phyloP scores from a whole-genome alignment of 2,113 vertebrate species.

The Actenoides lindsayi region DNA sequence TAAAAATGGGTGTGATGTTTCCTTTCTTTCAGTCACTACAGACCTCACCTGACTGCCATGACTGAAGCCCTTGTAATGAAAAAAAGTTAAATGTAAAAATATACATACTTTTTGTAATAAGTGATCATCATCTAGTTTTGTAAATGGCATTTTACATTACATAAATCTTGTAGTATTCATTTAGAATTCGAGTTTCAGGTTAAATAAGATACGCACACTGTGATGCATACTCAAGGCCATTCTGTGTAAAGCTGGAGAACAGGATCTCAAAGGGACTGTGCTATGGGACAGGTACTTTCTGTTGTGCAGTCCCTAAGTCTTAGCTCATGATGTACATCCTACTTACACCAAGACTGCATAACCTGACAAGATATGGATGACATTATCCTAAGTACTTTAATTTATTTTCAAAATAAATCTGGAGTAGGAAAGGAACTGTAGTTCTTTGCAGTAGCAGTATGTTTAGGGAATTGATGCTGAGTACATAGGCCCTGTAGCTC shows the following conservation, averaged over 20 bases:
- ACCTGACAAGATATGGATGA: background rate
- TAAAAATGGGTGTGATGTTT: too few species aligned
- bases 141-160: background rate
- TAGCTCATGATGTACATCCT: background rate
- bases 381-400: background rate
- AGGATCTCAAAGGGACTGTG: background rate
- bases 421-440: background rate
- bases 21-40: too few species aligned
- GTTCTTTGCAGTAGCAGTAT: background rate
- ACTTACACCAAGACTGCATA: background rate
- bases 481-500: background rate
- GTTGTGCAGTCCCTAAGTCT: background rate
- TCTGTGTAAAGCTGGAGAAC: background rate
- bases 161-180: background rate
- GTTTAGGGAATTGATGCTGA: background rate
- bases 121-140: rapidly evolving
- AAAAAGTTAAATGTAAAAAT: background rate
- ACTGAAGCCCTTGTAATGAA: background rate
- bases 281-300: background rate
- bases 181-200: background rate
- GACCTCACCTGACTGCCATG: too few species aligned
- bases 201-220: background rate
- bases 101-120: background rate
- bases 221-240: background rate
- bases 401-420: background rate